Evolutionary conservation across 1,140 invertebrate species (phyloP).

Genomic region (Antheraea mylitta): DNA sequence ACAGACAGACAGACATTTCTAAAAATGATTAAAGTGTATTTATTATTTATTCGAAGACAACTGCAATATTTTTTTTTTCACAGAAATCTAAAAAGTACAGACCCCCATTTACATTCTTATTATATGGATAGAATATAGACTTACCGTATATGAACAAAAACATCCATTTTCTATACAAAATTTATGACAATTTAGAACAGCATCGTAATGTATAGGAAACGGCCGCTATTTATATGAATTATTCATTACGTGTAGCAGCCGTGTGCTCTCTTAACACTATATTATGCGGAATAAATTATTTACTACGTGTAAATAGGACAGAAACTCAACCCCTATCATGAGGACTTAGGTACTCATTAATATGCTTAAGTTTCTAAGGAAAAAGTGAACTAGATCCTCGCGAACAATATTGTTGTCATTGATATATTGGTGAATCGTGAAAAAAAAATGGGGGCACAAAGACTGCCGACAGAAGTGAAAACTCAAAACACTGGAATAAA

Average conservation of each 20-base stretch:
- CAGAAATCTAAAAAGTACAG: too few species aligned
- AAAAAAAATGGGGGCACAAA: too few species aligned
- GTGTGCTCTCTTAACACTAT: background rate
- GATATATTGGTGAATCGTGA: too few species aligned
- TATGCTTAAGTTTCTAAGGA: background rate
- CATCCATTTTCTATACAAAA: background rate
- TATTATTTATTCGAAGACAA: too few species aligned
- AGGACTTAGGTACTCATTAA: background rate
- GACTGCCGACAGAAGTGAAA: too few species aligned
- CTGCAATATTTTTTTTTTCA: too few species aligned
- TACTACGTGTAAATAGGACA: background rate
- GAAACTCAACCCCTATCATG: background rate
- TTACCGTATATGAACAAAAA: too few species aligned
- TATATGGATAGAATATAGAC: too few species aligned
- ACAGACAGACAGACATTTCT: too few species aligned
- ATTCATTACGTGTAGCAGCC: background rate
- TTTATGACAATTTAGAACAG: background rate
- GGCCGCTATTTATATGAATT: background rate
- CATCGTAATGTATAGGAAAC: constrained; percentile 1
- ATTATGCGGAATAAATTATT: background rate
- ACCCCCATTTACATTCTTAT: too few species aligned
- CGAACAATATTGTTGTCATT: background rate
- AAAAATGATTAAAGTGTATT: too few species aligned
- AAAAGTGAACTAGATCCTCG: background rate
- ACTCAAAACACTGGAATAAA: too few species aligned